phyloP scores from a whole-genome alignment of 2,888 invertebrate genomes.

The Zaprionus bogoriensis region DNA sequence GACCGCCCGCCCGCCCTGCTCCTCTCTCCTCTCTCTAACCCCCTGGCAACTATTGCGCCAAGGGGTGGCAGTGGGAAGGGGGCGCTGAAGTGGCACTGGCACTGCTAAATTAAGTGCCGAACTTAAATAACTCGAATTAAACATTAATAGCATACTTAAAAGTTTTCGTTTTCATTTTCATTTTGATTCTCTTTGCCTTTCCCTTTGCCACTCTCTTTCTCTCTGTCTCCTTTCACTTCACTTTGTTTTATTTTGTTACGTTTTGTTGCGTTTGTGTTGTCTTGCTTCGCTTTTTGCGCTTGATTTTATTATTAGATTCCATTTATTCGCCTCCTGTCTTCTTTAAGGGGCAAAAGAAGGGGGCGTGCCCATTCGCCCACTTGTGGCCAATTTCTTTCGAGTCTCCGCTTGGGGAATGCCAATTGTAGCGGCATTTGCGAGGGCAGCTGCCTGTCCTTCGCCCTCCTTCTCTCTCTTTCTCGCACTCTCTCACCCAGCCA shows the following conservation, averaged over 20 bases:
- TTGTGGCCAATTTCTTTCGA: constrained; percentile 22
- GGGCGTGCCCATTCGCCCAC: not conserved
- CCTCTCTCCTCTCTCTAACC: too few relatives aligned
- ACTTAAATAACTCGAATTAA: constrained; percentile 78
- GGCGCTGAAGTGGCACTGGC: not conserved
- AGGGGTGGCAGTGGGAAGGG: not conserved
- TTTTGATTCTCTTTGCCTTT: not conserved
- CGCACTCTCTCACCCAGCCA: not conserved
- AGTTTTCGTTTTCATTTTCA: constrained; percentile 56
- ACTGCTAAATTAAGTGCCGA: constrained; percentile 73
- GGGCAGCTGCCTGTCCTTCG: not conserved
- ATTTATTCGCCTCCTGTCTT: constrained; percentile 18
- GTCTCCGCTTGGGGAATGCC: constrained; percentile 16
- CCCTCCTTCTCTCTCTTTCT: not conserved
- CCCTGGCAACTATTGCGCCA: constrained; percentile 28
- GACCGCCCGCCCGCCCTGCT: not conserved
- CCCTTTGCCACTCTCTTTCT: not conserved
- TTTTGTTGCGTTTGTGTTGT: constrained; percentile 3
- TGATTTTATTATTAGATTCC: constrained; percentile 53
- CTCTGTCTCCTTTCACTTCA: constrained; percentile 19
- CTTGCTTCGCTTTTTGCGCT: constrained; percentile 10
- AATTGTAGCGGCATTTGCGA: constrained; percentile 24
- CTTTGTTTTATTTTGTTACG: constrained; percentile 29
- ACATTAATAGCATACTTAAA: constrained; percentile 77
- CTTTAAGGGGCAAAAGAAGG: too few relatives aligned